Percentiles rank a stretch among this genome's conserved stretches.
These are phyloP conservation scores for Rhogogaster chlorosoma DNA, from an alignment of 2,888 invertebrate genomes.

Conservation along the genomic window DNA sequence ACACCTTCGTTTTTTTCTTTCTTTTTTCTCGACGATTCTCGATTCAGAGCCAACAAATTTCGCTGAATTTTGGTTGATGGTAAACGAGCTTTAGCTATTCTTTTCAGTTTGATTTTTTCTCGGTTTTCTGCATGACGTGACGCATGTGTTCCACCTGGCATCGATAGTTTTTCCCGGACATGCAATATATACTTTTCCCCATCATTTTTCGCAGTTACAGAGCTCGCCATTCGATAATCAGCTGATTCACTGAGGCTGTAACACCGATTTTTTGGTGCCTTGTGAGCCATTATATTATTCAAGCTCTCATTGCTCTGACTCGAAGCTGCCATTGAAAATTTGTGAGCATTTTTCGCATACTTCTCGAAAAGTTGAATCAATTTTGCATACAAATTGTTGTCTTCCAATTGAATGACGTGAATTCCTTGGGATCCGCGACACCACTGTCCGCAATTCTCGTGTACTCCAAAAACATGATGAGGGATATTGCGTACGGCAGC, in stretches of 20 bases:
- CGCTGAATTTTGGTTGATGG: not conserved
- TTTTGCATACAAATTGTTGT: too few relatives aligned
- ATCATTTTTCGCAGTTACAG: conserved; percentile 55
- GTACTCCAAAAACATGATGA: conserved; percentile 55
- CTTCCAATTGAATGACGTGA: too few relatives aligned
- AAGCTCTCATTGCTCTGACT: not conserved
- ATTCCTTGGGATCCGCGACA: too few relatives aligned
- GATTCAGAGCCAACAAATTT: not conserved
- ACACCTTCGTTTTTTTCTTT: not conserved
- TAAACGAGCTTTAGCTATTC: not conserved
- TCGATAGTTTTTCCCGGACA: conserved; percentile 48
- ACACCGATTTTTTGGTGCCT: conserved; percentile 54
- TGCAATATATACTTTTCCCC: conserved; percentile 52
- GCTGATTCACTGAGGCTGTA: conserved; percentile 53
- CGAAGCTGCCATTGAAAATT: too few relatives aligned
- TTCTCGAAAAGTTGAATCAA: too few relatives aligned
- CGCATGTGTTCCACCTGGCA: not conserved
- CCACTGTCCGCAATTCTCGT: conserved; percentile 42
- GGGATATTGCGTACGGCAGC: conserved; percentile 54
- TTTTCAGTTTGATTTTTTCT: not conserved
- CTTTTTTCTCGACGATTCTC: not conserved
- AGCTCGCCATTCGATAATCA: conserved; percentile 55
- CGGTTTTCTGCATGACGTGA: not conserved
- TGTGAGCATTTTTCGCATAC: too few relatives aligned
- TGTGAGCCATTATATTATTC: conserved; percentile 53